A percentile compares a stretch with the other conserved stretches of the same genome.
These are phyloP conservation scores for Cairina moschata DNA, from an alignment of 2,113 vertebrate genomes.

Conservation along the genomic window DNA sequence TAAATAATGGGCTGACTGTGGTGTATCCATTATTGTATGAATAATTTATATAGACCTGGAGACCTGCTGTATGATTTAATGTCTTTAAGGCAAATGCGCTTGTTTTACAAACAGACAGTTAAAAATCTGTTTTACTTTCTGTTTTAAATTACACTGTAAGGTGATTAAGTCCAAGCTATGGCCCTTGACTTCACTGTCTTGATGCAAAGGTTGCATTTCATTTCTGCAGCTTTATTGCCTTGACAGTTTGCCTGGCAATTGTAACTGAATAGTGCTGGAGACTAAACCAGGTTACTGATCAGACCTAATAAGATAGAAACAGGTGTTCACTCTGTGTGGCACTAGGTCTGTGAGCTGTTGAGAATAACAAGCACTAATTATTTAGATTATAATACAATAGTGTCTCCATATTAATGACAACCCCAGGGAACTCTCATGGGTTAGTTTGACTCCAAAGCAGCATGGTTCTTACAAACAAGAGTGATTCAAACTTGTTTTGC, in stretches of 20 bases:
- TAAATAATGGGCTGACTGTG: background rate
- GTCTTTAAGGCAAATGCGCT: background rate
- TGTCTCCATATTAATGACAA: too few species aligned
- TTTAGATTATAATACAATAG: too few species aligned
- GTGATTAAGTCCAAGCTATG: background rate
- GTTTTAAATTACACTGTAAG: background rate
- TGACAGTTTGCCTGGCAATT: background rate
- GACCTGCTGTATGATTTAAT: background rate
- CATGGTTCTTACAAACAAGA: rapidly evolving
- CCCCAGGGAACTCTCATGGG: too few species aligned
- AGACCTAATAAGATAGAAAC: background rate
- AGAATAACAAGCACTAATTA: background rate
- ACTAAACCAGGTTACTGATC: background rate
- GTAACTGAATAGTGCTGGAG: background rate
- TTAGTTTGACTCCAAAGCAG: background rate
- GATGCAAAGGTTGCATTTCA: background rate
- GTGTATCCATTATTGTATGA: background rate
- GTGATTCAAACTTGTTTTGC: background rate
- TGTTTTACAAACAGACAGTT: background rate
- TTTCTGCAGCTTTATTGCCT: background rate
- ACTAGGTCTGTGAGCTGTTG: background rate
- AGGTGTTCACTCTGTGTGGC: background rate
- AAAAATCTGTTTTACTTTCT: background rate
- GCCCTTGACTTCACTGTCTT: background rate
- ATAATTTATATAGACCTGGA: background rate